Evolutionary conservation across 2,797 vertebrate genomes (phyloP).

Genomic region (Etheostoma perlongum): DNA sequence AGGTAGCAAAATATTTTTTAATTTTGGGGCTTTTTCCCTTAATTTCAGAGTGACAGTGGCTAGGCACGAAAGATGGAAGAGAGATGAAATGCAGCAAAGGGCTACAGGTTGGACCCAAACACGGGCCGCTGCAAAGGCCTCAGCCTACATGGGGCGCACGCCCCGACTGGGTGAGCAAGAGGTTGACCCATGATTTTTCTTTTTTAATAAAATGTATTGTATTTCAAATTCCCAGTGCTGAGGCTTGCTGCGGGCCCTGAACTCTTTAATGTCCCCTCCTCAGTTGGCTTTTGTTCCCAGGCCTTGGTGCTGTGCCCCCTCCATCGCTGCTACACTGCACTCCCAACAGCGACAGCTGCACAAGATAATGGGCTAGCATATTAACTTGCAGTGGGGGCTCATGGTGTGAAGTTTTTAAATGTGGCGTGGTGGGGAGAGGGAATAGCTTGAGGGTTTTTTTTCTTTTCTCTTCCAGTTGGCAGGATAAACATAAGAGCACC

Average conservation of each 20-base stretch:
- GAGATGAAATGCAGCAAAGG: too few relatives aligned
- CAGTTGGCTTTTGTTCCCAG: conserved; percentile 11
- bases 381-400: conserved; percentile 18
- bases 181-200: too few relatives aligned
- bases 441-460: conserved; percentile 16
- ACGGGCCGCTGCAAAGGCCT: too few relatives aligned
- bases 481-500: conserved; percentile 20
- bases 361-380: conserved; percentile 31
- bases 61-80: too few relatives aligned
- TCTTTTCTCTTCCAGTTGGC: conserved; percentile 13
- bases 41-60: too few relatives aligned
- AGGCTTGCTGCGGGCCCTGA: not conserved
- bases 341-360: not conserved
- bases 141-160: too few relatives aligned
- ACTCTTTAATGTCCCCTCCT: conserved; percentile 11
- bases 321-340: too few relatives aligned
- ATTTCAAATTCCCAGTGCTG: not conserved
- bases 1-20: too few relatives aligned
- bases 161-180: too few relatives aligned
- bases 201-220: not conserved
- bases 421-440: conserved; percentile 12
- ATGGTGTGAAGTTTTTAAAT: conserved; percentile 27
- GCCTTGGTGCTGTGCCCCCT: conserved; percentile 3
- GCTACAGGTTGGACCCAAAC: too few relatives aligned
- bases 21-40: too few relatives aligned